Conservation (phyloP, 2,797 vertebrate genomes). For the Danio albolineatus region DNA sequence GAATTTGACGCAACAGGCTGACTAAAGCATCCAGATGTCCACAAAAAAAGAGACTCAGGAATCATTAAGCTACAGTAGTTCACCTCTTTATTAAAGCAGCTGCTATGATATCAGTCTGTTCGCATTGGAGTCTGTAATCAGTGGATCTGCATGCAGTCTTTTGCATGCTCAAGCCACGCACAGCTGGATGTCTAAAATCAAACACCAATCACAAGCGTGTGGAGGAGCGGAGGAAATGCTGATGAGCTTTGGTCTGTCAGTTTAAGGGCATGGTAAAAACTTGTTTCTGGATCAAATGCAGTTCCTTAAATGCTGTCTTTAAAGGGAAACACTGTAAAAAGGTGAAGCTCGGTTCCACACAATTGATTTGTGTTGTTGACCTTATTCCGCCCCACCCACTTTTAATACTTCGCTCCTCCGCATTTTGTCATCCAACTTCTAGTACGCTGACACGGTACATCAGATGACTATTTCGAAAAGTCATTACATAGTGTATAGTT, state of each 20-base stretch:
- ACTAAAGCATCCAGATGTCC: conserved; percentile 10
- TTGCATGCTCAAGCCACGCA: conserved; percentile 3
- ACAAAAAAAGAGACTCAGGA: conserved; percentile 1
- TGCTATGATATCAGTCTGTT: not conserved
- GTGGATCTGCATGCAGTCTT: not conserved
- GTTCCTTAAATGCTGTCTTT: no score
- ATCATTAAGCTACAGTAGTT: not conserved
- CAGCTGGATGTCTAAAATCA: conserved; percentile 22
- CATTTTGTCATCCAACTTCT: no score
- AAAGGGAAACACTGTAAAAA: not conserved
- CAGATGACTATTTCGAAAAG: no score
- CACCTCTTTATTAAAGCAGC: conserved; percentile 33
- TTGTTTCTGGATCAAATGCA: not conserved
- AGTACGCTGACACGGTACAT: no score
- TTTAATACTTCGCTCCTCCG: no score
- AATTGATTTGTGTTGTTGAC: not conserved
- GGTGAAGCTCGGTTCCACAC: not conserved
- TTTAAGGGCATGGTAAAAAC: not conserved
- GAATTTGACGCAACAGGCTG: conserved; percentile 9
- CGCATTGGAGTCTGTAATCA: conserved; percentile 1
- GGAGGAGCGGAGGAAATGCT: conserved; percentile 15
- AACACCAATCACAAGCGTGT: not conserved
- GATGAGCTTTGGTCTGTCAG: conserved; percentile 19
- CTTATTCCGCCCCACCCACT: no score
- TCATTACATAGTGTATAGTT: no score